Base-by-base conservation (phyloP, 2,113 vertebrate species). In the Anas platyrhynchos region DNA sequence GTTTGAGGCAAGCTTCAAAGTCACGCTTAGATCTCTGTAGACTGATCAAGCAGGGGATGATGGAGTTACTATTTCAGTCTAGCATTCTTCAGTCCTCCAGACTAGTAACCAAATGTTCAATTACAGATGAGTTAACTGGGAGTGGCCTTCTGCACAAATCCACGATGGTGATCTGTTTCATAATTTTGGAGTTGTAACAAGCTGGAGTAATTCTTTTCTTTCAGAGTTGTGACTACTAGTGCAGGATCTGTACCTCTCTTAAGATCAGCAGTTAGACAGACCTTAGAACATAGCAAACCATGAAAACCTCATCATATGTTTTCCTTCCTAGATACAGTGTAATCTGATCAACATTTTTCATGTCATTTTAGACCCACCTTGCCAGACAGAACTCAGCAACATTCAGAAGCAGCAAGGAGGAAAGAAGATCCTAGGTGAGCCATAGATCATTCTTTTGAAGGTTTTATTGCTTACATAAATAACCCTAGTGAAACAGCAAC, bases 381-480 rank as follows among this genome's bases (percentile, higher is more conserved):
- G 99, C 97, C 99, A 99, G 96, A 98, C 98, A 72, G 99, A 99
- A 91, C 98, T 99, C 88, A 98, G 97, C 96, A 98, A 96, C 83
- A 98, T 99, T 97, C 98, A 98, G 97, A 99, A 98, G 95, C 98
- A 98, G 94, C 99, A 98, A 95, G 97, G 97, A 50, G 97, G 98
- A 86, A 99, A 99, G 98, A 99, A 99, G 91, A 97, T 99, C 76
- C 97, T 99, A 52, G 99, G 99, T 99, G 94, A 98, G 99, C 97
- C 88, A 88, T 95, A 84, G 83, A 93, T 98, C 93, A 96, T 94
- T 91, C 82, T 92, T 96, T 81, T 91, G 94, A 97, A 91, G 31
- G 46, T 91, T 98, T 98, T 97, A 97, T 97, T 97, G 82, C 95
- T 96, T 95, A 95, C 88, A 97, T 98, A 97, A 97, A 98, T 98